phyloP scores from a whole-genome alignment of 1,140 invertebrate species.

The Bombyx mandarina region DNA sequence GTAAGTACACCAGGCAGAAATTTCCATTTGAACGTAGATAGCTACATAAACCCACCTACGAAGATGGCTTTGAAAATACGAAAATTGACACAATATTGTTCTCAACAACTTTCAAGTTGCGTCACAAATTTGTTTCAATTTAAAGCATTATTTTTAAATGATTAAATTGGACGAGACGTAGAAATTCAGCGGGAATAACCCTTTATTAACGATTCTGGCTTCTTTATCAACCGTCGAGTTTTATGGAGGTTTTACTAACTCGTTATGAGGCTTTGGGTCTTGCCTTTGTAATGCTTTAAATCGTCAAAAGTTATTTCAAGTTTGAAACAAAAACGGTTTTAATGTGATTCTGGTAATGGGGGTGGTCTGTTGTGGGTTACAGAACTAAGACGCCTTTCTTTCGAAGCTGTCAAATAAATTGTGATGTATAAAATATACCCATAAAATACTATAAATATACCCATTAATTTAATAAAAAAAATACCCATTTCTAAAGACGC shows the following conservation, averaged over 20 bases:
- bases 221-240: slow-evolving; percentile 8
- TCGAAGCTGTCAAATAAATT: too few species aligned
- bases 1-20: slow-evolving; percentile 2
- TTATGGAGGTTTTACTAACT: slow-evolving; percentile 1
- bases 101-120: slow-evolving; percentile 19
- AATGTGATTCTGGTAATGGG: too few species aligned
- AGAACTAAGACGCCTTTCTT: too few species aligned
- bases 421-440: too few species aligned
- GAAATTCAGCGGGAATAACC: background rate
- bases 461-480: too few species aligned
- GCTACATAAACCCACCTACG: slow-evolving; percentile 6
- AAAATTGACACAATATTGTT: slow-evolving; percentile 45
- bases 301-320: too few species aligned
- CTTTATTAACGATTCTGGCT: slow-evolving; percentile 5
- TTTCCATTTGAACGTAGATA: slow-evolving; percentile 33
- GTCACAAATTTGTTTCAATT: slow-evolving; percentile 17
- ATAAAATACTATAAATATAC: too few species aligned
- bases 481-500: too few species aligned
- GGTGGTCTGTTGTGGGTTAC: too few species aligned
- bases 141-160: slow-evolving; percentile 13
- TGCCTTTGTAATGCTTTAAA: too few species aligned
- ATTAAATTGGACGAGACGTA: background rate
- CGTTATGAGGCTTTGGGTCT: background rate
- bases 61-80: slow-evolving; percentile 34
- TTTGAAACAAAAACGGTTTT: too few species aligned